A percentile compares a stretch with the other conserved stretches of the same genome.
Conservation (phyloP, 2,888 invertebrate species). For the Helleia helle region DNA sequence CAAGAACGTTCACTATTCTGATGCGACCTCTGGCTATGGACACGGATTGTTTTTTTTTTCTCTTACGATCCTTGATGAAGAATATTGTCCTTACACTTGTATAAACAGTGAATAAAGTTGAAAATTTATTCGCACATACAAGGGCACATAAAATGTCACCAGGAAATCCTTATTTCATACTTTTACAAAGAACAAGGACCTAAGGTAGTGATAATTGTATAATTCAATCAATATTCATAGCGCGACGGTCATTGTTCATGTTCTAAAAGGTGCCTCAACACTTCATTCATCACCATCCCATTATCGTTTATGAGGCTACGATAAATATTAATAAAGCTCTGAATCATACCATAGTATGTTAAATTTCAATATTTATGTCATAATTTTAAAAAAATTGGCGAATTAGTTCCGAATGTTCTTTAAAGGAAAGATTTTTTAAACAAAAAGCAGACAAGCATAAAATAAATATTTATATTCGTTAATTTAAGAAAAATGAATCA, state of each 20-base stretch:
- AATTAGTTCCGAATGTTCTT: too few relatives aligned
- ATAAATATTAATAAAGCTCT: conserved; percentile 6
- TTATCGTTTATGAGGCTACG: conserved; percentile 14
- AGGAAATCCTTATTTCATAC: conserved; percentile 15
- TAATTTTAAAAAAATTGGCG: neutral
- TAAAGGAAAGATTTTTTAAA: too few relatives aligned
- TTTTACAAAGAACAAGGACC: conserved; percentile 10
- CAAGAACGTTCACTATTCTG: conserved; percentile 45
- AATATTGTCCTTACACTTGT: conserved; percentile 58
- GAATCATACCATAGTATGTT: neutral
- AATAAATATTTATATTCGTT: too few relatives aligned
- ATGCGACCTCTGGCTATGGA: conserved; percentile 50
- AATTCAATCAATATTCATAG: conserved; percentile 15
- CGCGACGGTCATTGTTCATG: conserved; percentile 16
- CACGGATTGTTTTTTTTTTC: conserved; percentile 48
- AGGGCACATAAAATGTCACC: conserved; percentile 20
- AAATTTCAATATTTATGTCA: too few relatives aligned
- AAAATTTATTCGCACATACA: conserved; percentile 21
- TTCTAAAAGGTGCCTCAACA: conserved; percentile 17
- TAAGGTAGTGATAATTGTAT: conserved; percentile 4
- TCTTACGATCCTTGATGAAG: conserved; percentile 58
- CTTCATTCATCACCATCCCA: conserved; percentile 20
- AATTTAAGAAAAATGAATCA: too few relatives aligned
- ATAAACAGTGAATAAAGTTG: conserved; percentile 44
- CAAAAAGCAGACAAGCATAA: too few relatives aligned